Base-by-base conservation (phyloP, 1,140 invertebrate species). In the Drosophila virilis region DNA sequence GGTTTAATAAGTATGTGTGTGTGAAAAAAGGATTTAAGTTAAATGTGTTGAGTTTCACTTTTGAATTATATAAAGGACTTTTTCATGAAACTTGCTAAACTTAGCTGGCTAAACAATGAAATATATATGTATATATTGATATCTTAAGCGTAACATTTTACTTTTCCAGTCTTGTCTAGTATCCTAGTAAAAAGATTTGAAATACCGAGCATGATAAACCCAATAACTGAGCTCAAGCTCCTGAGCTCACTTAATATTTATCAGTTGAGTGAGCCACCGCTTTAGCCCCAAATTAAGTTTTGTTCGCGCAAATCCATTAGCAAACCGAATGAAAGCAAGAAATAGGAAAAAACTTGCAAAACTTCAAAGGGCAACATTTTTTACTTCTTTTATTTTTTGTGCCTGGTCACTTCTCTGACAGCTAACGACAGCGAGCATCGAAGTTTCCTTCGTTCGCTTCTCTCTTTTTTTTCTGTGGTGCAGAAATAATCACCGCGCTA, bases 401-500 rank as follows among this genome's bases (percentile, higher is more conserved):
- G 77, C 57, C 68, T 68, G 74, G 77, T 77, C 77, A 77, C 62
- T 62, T 35, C 61, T 22, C 69, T 72, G 61, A 58, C 61, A 72
- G 69, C 61, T 51, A 58, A 58, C 69, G 61, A 66, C 61, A 72
- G 61, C 59, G 33, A n/a, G 59, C 68, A 57, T 48, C 60, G 60
- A 71, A 64, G 59, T 76, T 78, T 45, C 40, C 28, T n/a, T 50
- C 15, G 38, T 35, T 13, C 2, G 1, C 7, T 57, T 43, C 10
- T 13, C 42, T 22, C 33, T 32, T 38, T 10, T 67, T 46, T 65
- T 54, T 76, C 61, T 57, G 22, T 28, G 15, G 28, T 62, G 59
- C 54, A 64, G 60, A 78, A 77, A 78, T 77, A 78, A 78, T 78
- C 77, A 78, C 77, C 74, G 46, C 77, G 64, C 54, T 78, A 78